These are phyloP conservation scores for Drosophila nigritarsus DNA, from an alignment of 2,888 invertebrate species.

Conservation along the genomic window DNA sequence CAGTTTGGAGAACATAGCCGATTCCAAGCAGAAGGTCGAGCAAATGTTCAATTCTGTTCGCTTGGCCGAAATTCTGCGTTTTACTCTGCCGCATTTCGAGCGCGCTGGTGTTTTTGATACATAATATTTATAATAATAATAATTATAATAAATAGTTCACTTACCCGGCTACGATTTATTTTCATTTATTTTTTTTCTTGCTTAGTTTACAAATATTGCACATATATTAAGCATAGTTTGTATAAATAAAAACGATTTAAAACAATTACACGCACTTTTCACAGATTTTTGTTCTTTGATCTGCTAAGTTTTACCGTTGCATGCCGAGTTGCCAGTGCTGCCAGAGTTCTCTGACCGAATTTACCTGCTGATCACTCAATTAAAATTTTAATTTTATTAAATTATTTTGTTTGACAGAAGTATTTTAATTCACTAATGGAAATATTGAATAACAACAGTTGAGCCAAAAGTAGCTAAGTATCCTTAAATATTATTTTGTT, in stretches of 20 bases:
- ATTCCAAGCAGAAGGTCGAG: constrained; percentile 63
- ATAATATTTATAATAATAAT: neutral
- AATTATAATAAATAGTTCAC: neutral
- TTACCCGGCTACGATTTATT: constrained; percentile 22
- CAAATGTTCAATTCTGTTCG: constrained; percentile 75
- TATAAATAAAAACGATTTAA: constrained; percentile 17
- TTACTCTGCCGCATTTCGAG: constrained; percentile 78
- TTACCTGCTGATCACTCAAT: neutral
- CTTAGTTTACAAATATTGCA: constrained; percentile 24
- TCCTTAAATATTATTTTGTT: neutral
- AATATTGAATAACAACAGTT: neutral
- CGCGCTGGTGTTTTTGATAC: constrained; percentile 68
- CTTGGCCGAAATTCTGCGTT: constrained; percentile 72
- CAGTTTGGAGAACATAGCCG: constrained; percentile 70
- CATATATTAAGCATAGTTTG: constrained; percentile 11
- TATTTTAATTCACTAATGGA: neutral
- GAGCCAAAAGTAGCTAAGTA: neutral
- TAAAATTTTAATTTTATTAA: neutral
- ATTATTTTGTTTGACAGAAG: neutral
- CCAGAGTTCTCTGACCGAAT: constrained; percentile 15
- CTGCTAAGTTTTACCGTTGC: constrained; percentile 42
- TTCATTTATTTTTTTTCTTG: neutral
- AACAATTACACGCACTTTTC: constrained; percentile 38
- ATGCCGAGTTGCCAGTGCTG: constrained; percentile 14
- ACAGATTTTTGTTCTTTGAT: constrained; percentile 10